Evolutionary conservation across 2,888 invertebrate species (phyloP).

Genomic region (Drosophila acutilabella): DNA sequence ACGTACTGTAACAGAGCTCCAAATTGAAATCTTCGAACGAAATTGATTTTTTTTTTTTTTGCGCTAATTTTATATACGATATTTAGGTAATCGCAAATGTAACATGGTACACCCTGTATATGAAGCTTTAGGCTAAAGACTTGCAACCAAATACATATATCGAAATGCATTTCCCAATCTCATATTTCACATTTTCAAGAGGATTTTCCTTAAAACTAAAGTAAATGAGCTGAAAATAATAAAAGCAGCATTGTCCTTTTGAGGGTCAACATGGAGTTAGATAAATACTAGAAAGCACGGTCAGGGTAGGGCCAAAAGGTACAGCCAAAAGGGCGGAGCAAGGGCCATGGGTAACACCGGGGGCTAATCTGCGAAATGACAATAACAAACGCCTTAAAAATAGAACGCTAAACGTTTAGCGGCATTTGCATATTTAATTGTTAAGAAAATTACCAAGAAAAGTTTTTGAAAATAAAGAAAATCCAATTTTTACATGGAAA

Average conservation of each 20-base stretch:
- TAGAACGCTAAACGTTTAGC: constrained; percentile 48
- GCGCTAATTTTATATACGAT: no score
- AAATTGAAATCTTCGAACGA: no score
- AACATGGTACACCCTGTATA: no score
- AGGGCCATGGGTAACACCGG: constrained; percentile 7
- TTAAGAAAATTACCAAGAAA: constrained; percentile 63
- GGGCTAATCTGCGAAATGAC: constrained; percentile 24
- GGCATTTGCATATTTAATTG: constrained; percentile 75
- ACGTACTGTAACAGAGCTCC: no score
- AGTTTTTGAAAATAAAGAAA: constrained; percentile 18
- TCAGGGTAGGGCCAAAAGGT: constrained; percentile 9
- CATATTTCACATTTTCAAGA: no score
- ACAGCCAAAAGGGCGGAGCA: neutral
- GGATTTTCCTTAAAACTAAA: neutral
- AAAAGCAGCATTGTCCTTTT: constrained; percentile 1
- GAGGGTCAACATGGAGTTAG: constrained; percentile 16
- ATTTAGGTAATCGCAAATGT: no score
- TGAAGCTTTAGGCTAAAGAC: no score
- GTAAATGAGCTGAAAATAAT: constrained; percentile 1
- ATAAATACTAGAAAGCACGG: constrained; percentile 13
- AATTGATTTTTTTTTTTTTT: no score
- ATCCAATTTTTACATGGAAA: constrained; percentile 42
- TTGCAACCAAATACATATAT: no score
- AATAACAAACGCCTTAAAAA: constrained; percentile 35
- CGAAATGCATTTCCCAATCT: no score